Evolutionary conservation across 2,113 vertebrate genomes (phyloP), one percentile per base, ranked within the genome.

Genomic region (Lamprotornis superbus): DNA sequence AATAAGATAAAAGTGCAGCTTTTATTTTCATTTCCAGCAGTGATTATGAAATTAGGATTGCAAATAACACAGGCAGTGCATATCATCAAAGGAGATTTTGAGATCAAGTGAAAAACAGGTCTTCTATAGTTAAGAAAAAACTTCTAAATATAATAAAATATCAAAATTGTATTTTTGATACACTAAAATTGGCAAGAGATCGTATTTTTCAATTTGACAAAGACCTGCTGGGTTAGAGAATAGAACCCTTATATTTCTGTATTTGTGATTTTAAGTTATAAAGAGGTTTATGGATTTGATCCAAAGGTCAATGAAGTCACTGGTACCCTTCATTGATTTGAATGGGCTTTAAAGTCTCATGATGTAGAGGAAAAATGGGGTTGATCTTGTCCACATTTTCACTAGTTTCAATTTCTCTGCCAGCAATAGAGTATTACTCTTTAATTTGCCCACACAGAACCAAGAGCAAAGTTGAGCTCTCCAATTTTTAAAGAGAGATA

Each of bases 191-290:
- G 40, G 23, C 44, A 76, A 57, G 55, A 23, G 42, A 75, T 55
- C 1, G 1, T 52, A 61, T 84, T 87, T 85, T 89, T 87, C 68
- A 33, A 65, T 87, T 94, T 93, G 67, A 83, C 44, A 77, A 83
- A 78, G 77, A 90, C 35, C n/a, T 52, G 31, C 15, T 70, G 24
- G 10, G 20, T 81, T 92, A 83, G 59, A 81, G 55, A 93, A 94
- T 10, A 77, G 40, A 87, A 91, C 15, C 69, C 39, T 86, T 64
- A 57, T 16, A 39, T 67, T 93, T 93, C 79, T 86, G 39, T 91
- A 91, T 89, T 88, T 91, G 78, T 86, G 33, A 27, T 74, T 95
- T 95, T 95, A 94, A 91, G 50, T 74, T 86, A 86, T 86, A 70
- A 92, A 93, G 92, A 93, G 39, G 63, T 74, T 87, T 90, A 80